These are phyloP conservation scores for Calosoma granatense DNA, from an alignment of 1,140 invertebrate genomes.

Conservation along the genomic window DNA sequence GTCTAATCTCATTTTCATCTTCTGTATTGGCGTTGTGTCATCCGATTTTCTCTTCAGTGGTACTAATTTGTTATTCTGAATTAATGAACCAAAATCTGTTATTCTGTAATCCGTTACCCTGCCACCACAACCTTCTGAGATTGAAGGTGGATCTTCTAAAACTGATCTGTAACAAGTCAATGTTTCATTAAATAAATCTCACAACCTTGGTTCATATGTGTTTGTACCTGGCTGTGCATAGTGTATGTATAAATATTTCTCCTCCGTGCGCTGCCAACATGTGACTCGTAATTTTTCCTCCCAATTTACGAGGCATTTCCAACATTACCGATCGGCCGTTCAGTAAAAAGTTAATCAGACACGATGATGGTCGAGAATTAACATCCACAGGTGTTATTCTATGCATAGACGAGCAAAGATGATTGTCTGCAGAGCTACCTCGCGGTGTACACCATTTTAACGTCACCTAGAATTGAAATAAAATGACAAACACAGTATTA, in stretches of 20 bases:
- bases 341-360: conserved; percentile 90
- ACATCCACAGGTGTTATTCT: conserved; percentile 93
- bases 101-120: conserved; percentile 87
- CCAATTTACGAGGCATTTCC: conserved; percentile 83
- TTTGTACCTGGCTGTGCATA: conserved; percentile 59
- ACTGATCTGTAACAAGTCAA: conserved; percentile 59
- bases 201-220: neutral
- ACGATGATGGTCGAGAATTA: conserved; percentile 87
- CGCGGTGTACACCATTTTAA: conserved; percentile 94
- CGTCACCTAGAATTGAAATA: conserved; percentile 63
- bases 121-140: conserved; percentile 87
- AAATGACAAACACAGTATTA: conserved; percentile 33
- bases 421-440: conserved; percentile 64
- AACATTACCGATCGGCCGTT: conserved; percentile 90
- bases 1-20: conserved; percentile 58
- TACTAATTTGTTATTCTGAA: conserved; percentile 72
- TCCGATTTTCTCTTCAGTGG: conserved; percentile 46
- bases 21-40: conserved; percentile 40
- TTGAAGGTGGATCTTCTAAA: conserved; percentile 90
- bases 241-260: conserved; percentile 91
- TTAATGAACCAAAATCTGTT: conserved; percentile 76
- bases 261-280: conserved; percentile 88
- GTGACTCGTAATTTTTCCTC: conserved; percentile 84
- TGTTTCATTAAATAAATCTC: conserved; percentile 5
- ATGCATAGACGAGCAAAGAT: conserved; percentile 72